Percentiles rank a stretch among this genome's conserved stretches.
phyloP scores from a whole-genome alignment of 2,888 invertebrate genomes.

The Neria commutata region DNA sequence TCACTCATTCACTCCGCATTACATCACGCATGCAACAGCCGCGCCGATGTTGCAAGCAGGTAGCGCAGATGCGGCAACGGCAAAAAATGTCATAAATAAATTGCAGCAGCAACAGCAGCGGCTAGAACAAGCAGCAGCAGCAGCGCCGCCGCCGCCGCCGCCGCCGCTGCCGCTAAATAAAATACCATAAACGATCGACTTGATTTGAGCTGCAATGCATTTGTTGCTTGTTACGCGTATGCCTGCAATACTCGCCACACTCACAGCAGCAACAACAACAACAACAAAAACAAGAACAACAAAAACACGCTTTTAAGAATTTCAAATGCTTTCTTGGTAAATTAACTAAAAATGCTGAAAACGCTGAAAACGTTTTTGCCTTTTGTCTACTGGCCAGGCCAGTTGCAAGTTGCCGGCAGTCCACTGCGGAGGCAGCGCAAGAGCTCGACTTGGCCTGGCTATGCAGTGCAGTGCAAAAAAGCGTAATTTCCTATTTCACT shows the following conservation, averaged over 20 bases:
- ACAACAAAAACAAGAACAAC: slow-evolving; percentile 32
- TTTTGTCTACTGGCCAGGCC: slow-evolving; percentile 21
- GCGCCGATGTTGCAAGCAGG: slow-evolving; percentile 22
- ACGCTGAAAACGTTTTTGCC: slow-evolving; percentile 42
- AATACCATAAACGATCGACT: slow-evolving; percentile 57
- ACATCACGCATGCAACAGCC: slow-evolving; percentile 50
- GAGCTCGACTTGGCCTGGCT: slow-evolving; percentile 20
- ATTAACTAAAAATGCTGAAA: slow-evolving; percentile 60
- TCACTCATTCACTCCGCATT: slow-evolving; percentile 39
- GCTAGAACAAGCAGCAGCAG: not conserved
- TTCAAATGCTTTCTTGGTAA: slow-evolving; percentile 56
- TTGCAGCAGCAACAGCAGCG: slow-evolving; percentile 33
- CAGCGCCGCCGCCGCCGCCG: slow-evolving; percentile 47
- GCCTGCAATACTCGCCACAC: slow-evolving; percentile 5
- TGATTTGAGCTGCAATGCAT: slow-evolving; percentile 42
- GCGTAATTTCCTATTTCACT: slow-evolving; percentile 57
- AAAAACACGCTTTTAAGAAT: slow-evolving; percentile 50
- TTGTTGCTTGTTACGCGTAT: slow-evolving; percentile 19
- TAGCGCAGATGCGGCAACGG: slow-evolving; percentile 22
- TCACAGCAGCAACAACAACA: slow-evolving; percentile 12
- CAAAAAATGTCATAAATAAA: slow-evolving; percentile 53
- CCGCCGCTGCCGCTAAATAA: slow-evolving; percentile 53
- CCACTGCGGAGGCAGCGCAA: slow-evolving; percentile 35
- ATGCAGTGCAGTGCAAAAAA: too few species aligned
- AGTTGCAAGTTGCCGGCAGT: slow-evolving; percentile 20